A percentile compares a stretch with the other conserved stretches of the same genome.
Evolutionary conservation across 2,797 vertebrate species (phyloP).

Genomic region (Esox lucius): DNA sequence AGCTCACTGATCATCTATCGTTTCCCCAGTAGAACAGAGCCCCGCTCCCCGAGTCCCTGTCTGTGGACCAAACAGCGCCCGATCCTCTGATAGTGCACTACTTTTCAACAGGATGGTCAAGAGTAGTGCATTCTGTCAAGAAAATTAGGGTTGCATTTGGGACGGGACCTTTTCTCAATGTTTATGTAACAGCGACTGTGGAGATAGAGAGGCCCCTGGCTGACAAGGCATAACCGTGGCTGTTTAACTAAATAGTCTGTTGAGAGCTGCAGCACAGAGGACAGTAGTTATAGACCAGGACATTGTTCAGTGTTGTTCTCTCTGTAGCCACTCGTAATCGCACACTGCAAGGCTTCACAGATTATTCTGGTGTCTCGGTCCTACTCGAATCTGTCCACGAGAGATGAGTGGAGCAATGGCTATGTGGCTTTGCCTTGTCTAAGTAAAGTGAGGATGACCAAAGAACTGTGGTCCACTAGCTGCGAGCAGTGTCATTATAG

Average conservation of each 20-base stretch:
- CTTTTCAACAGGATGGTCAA: background rate
- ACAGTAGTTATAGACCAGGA: too few species aligned
- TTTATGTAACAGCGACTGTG: background rate
- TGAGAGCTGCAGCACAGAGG: too few species aligned
- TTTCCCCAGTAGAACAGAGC: conserved; percentile 29
- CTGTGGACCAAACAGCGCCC: background rate
- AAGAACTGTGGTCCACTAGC: background rate
- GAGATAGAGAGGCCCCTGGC: background rate
- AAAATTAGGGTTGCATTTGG: background rate
- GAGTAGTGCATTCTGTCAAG: background rate
- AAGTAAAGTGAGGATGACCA: background rate
- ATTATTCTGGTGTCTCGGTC: too few species aligned
- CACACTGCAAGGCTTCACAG: too few species aligned
- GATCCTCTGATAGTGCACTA: background rate
- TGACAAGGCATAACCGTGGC: background rate
- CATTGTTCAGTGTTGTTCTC: too few species aligned
- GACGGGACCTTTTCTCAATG: background rate
- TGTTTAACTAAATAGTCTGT: background rate
- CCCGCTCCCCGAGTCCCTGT: background rate
- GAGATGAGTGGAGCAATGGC: too few species aligned
- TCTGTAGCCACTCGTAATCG: too few species aligned
- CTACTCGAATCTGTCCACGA: too few species aligned
- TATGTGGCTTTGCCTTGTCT: too few species aligned
- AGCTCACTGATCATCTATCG: conserved; percentile 26
- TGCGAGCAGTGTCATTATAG: background rate